Percentiles rank a stretch among this genome's conserved stretches.
These are phyloP conservation scores for Gymnocypris eckloni DNA, from an alignment of 2,797 vertebrate species.

Conservation along the genomic window DNA sequence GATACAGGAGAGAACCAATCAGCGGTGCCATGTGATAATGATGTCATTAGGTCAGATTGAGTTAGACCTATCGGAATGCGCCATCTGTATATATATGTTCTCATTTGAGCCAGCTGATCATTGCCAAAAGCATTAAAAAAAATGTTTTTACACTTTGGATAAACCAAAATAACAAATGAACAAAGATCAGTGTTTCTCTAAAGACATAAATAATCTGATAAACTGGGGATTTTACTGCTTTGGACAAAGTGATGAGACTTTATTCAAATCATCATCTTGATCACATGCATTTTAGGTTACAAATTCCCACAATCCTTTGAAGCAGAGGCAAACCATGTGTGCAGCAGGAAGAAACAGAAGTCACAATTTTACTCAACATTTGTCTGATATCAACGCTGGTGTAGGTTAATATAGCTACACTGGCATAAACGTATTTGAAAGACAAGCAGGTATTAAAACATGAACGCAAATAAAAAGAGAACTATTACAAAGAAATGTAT, in stretches of 20 bases:
- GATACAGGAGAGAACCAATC: too few species aligned
- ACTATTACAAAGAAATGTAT: neutral
- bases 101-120: constrained; percentile 5
- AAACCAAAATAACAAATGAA: neutral
- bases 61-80: too few species aligned
- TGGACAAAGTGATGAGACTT: neutral
- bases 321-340: constrained; percentile 8
- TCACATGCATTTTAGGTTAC: constrained; percentile 25
- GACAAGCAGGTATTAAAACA: constrained; percentile 19
- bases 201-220: neutral
- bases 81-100: neutral
- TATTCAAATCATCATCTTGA: neutral
- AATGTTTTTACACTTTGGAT: neutral
- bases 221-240: neutral
- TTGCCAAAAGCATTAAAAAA: neutral
- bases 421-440: constrained; percentile 10
- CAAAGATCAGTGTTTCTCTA: neutral
- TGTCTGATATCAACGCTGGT: neutral
- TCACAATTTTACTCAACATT: neutral
- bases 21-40: too few species aligned
- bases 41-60: too few species aligned
- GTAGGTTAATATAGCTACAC: neutral
- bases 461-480: constrained; percentile 11
- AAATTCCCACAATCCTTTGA: constrained; percentile 6
- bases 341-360: neutral